Percentiles rank a stretch among this genome's conserved stretches.
Evolutionary conservation across 2,888 invertebrate genomes (phyloP).

Genomic region (Cephus rjabovi): DNA sequence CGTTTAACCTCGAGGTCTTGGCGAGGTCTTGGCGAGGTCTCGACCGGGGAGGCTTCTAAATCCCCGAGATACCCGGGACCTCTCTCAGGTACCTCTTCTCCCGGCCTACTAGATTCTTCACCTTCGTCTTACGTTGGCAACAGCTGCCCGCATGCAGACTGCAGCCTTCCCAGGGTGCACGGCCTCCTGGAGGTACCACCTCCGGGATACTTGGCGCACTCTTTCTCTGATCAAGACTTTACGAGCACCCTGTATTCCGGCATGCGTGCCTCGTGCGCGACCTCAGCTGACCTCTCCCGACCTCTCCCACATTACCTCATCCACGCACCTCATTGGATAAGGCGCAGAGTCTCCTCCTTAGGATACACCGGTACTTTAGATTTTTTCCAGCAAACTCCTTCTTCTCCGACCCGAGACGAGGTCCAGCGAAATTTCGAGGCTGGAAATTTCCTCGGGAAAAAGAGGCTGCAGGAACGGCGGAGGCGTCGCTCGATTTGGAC

Average conservation of each 20-base stretch:
- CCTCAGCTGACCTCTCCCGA: constrained; percentile 47
- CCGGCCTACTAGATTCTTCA: not conserved
- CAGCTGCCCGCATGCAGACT: not conserved
- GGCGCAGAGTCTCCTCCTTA: not conserved
- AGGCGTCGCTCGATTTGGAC: not conserved
- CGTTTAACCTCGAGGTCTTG: constrained; percentile 41
- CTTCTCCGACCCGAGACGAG: not conserved
- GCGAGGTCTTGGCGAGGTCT: not conserved
- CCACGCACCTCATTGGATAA: constrained; percentile 41
- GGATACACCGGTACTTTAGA: not conserved
- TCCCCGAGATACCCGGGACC: not conserved
- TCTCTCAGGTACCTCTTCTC: not conserved
- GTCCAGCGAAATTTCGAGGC: not conserved
- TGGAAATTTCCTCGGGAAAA: not conserved
- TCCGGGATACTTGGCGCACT: constrained; percentile 6
- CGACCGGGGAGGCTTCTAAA: not conserved
- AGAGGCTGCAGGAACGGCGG: not conserved
- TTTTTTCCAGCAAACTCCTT: not conserved
- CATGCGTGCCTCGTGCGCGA: constrained; percentile 51
- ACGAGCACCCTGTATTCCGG: constrained; percentile 55
- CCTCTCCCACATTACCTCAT: constrained; percentile 57
- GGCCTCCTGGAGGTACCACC: not conserved
- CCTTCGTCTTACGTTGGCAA: not conserved
- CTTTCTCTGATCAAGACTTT: constrained; percentile 47
- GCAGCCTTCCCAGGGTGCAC: not conserved